Percentiles rank a stretch among this genome's conserved stretches.
These are phyloP conservation scores for Idaea biselata DNA, from an alignment of 2,888 invertebrate genomes.

Conservation along the genomic window DNA sequence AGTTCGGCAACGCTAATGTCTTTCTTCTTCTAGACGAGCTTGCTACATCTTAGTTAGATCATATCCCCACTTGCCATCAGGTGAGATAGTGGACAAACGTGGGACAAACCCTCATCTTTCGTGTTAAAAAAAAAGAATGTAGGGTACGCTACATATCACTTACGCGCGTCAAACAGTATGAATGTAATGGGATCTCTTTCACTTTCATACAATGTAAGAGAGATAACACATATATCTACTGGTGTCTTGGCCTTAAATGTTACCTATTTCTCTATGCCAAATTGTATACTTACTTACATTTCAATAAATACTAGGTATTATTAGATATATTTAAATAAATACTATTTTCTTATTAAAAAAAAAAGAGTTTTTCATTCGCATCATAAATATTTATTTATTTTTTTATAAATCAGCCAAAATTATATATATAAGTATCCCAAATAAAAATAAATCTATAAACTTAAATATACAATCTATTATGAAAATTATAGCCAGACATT, in stretches of 20 bases:
- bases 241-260: not conserved
- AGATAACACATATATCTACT: too few species aligned
- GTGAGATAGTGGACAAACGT: too few species aligned
- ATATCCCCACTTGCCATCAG: too few species aligned
- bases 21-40: too few species aligned
- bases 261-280: constrained; percentile 11
- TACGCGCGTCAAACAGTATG: too few species aligned
- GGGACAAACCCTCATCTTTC: too few species aligned
- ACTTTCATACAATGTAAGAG: too few species aligned
- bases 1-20: too few species aligned
- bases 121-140: too few species aligned
- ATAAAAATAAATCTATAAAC: constrained; percentile 72
- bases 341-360: constrained; percentile 39
- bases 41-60: too few species aligned
- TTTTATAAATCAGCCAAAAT: constrained; percentile 74
- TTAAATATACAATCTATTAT: constrained; percentile 62
- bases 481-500: constrained; percentile 45
- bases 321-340: not conserved
- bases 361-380: constrained; percentile 52
- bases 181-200: too few species aligned
- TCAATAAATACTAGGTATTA: constrained; percentile 9
- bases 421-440: constrained; percentile 63
- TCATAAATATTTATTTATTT: constrained; percentile 72
- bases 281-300: not conserved
- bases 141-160: too few species aligned